phyloP scores from a whole-genome alignment of 2,113 vertebrate species.

The Scytalopus superciliaris region DNA sequence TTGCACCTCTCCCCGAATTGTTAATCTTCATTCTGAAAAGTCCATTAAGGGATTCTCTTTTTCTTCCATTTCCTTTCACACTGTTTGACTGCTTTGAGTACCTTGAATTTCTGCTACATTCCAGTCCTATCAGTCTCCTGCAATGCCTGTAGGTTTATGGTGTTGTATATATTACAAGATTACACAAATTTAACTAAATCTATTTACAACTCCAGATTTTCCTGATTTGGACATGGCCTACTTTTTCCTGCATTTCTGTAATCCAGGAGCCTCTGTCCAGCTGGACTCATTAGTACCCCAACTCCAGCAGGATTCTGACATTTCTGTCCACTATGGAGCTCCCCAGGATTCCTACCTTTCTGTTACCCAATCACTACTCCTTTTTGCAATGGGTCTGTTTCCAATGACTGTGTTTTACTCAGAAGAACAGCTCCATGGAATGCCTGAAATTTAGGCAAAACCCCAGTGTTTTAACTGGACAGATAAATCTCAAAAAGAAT shows the following conservation, averaged over 20 bases:
- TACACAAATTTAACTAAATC: neutral
- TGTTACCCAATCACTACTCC: neutral
- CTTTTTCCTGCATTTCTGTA: neutral
- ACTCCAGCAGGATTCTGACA: neutral
- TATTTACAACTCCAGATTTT: neutral
- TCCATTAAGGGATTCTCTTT: neutral
- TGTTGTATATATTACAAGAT: neutral
- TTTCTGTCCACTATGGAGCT: neutral
- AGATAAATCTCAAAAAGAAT: neutral
- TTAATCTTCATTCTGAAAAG: conserved; percentile 5
- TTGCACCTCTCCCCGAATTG: neutral
- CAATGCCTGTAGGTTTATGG: neutral
- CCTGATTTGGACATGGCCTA: neutral
- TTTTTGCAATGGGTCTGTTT: neutral
- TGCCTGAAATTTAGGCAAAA: neutral
- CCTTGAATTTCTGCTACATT: conserved; percentile 16
- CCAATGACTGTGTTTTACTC: neutral
- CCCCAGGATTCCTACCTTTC: neutral
- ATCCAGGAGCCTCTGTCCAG: neutral
- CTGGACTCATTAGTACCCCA: neutral
- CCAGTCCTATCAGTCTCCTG: neutral
- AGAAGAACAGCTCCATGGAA: neutral
- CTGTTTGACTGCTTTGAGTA: neutral
- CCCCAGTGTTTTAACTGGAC: neutral
- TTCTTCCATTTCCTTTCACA: neutral